phyloP scores from a whole-genome alignment of 2,113 vertebrate species.

The Zingel zingel region DNA sequence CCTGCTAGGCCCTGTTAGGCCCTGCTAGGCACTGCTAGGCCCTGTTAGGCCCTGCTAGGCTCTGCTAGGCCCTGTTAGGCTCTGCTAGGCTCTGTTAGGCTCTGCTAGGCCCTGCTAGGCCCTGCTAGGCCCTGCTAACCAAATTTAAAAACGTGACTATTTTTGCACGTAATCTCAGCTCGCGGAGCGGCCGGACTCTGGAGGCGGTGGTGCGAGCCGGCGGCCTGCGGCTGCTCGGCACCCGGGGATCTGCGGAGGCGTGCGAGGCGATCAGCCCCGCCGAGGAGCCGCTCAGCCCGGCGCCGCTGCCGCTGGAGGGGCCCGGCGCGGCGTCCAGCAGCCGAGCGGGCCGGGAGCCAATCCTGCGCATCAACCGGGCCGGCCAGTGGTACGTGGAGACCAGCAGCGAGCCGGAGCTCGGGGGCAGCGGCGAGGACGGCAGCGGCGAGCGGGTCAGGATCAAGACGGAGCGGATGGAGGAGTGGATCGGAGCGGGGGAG shows the following conservation, averaged over 20 bases:
- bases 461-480: conserved; percentile 95
- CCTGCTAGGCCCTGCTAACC: no score
- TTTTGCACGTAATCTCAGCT: no score
- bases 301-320: conserved; percentile 79
- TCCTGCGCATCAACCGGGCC: conserved; percentile 94
- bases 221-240: conserved; percentile 82
- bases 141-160: no score
- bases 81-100: no score
- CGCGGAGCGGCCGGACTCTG: conserved; percentile 75
- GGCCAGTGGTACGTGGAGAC: conserved; percentile 99
- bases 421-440: conserved; percentile 86
- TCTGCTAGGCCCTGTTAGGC: no score
- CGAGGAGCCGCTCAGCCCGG: conserved; percentile 92
- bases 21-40: no score
- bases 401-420: conserved; percentile 87
- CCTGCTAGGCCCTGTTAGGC: no score
- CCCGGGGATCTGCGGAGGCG: conserved; percentile 80
- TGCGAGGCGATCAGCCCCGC: conserved; percentile 89
- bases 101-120: no score
- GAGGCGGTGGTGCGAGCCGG: conserved; percentile 79
- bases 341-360: conserved; percentile 86
- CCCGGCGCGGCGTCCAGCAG: conserved; percentile 74
- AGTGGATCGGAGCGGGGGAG: conserved; percentile 91
- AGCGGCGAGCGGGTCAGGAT: conserved; percentile 90
- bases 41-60: no score